Base-by-base conservation (phyloP, 2,113 vertebrate species). In the Crotophaga sulcirostris region DNA sequence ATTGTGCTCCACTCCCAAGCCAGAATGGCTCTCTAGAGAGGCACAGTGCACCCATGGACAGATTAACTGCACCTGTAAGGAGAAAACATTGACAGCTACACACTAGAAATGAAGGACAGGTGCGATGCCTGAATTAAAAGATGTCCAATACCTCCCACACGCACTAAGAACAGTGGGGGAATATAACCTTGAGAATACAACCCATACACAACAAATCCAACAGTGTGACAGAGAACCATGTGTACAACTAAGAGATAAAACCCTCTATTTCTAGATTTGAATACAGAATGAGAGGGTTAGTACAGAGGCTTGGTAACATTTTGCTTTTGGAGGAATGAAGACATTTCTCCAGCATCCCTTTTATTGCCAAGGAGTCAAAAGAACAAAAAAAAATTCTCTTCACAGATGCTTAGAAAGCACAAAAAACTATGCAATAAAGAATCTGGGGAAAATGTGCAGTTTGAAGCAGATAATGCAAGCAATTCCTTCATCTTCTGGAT, bases 201-300 rank as follows among this genome's bases (percentile, higher is more conserved):
- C 13, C 10, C 25, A 49, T 2, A 44, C 10, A 51, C 11, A 36
- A 63, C 20, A 58, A 67, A 54, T n/a, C 11, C 36, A 60, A 45
- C 8, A 34, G 6, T 0, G 0, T 33, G 44, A 31, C 3, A 2
- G 56, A 60, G 19, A 70, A 13, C 1, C 4, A 7, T 10, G 2
- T 7, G 3, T 10, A 68, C 28, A 42, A 40, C 8, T 12, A 52
- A 73, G 44, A 67, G 16, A 19, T n/a, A 45, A 64, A 33, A 3
- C 1, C 0, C 2, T 47, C 10, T n/a, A 6, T 17, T 72, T 75
- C 42, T 68, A 72, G 5, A 51, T 11, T 12, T 38, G 7, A 59
- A 38, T 36, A 67, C 1, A 45, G 11, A 59, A 24, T 1, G 1
- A 68, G 10, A 29, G 11, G 2, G 76, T 38, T 74, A 44, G 31